A percentile compares a stretch with the other conserved stretches of the same genome.
Evolutionary conservation across 2,113 vertebrate species (phyloP).

Genomic region (Sander vitreus): DNA sequence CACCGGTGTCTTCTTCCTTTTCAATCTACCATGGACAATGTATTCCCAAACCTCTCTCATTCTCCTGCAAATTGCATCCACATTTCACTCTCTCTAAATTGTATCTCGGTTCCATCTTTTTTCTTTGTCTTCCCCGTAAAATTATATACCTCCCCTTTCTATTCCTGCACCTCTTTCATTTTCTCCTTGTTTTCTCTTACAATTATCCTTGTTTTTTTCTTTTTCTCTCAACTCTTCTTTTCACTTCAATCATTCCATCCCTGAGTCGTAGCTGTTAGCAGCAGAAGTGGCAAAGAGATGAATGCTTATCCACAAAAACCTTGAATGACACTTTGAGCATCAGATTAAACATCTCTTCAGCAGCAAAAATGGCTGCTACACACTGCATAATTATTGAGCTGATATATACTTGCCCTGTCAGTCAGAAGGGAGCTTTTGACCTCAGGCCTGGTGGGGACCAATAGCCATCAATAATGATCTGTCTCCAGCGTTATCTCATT

Average conservation of each 20-base stretch:
- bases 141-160: slow-evolving; percentile 10
- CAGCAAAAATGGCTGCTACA: neutral
- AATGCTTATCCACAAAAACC: slow-evolving; percentile 16
- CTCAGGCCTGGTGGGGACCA: neutral
- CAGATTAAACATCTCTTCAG: slow-evolving; percentile 10
- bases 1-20: slow-evolving; percentile 23
- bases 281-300: slow-evolving; percentile 29
- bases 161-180: slow-evolving; percentile 8
- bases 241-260: slow-evolving; percentile 5
- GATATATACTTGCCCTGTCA: neutral
- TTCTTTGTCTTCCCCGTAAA: slow-evolving; percentile 12
- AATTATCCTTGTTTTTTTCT: neutral
- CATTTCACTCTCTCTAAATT: slow-evolving; percentile 33
- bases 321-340: slow-evolving; percentile 4
- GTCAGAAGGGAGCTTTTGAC: neutral
- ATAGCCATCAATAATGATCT: slow-evolving; percentile 8
- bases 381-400: neutral
- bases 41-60: slow-evolving; percentile 30
- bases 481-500: neutral
- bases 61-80: slow-evolving; percentile 44
- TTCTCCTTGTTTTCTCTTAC: neutral
- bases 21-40: slow-evolving; percentile 44
- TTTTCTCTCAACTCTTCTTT: neutral
- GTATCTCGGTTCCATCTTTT: slow-evolving; percentile 15
- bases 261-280: slow-evolving; percentile 15